phyloP scores from a whole-genome alignment of 2,113 vertebrate species.

The Maccullochella peelii region DNA sequence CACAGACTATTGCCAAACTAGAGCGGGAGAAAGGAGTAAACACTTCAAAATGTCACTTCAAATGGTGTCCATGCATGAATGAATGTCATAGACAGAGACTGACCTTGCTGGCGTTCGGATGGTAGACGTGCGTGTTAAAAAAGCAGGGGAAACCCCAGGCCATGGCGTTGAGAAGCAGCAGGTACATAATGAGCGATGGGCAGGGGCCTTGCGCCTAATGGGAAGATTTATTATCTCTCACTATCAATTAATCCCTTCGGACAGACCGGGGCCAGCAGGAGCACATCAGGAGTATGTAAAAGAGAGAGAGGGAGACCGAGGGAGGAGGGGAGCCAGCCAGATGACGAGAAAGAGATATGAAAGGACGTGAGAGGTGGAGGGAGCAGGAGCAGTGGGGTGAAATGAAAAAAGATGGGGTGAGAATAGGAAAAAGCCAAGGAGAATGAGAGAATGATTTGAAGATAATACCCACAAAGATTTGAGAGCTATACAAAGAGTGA shows the following conservation, averaged over 20 bases:
- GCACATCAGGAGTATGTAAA: constrained; percentile 75
- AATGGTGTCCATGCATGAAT: constrained; percentile 33
- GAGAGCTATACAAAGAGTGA: constrained; percentile 5
- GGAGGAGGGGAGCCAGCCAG: constrained; percentile 32
- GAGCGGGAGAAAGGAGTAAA: constrained; percentile 9
- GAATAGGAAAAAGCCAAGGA: constrained; percentile 35
- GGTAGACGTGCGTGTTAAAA: constrained; percentile 71
- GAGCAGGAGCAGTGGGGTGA: constrained; percentile 30
- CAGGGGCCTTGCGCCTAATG: constrained; percentile 81
- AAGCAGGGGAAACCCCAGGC: constrained; percentile 72
- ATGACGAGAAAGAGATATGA: constrained; percentile 56
- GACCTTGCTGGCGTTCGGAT: constrained; percentile 83
- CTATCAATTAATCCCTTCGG: constrained; percentile 83
- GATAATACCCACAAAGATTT: constrained; percentile 27
- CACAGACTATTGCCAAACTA: not conserved
- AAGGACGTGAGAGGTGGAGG: constrained; percentile 53
- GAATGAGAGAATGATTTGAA: constrained; percentile 38
- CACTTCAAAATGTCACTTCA: not conserved
- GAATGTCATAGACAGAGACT: constrained; percentile 77
- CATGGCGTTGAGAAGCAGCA: constrained; percentile 74
- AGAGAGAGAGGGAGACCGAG: constrained; percentile 45
- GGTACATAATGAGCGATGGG: constrained; percentile 86
- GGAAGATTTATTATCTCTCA: constrained; percentile 83
- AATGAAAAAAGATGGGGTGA: constrained; percentile 51
- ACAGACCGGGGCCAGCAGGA: constrained; percentile 66